Evolutionary conservation across 2,113 vertebrate genomes (phyloP).

Genomic region (Serinus canaria): DNA sequence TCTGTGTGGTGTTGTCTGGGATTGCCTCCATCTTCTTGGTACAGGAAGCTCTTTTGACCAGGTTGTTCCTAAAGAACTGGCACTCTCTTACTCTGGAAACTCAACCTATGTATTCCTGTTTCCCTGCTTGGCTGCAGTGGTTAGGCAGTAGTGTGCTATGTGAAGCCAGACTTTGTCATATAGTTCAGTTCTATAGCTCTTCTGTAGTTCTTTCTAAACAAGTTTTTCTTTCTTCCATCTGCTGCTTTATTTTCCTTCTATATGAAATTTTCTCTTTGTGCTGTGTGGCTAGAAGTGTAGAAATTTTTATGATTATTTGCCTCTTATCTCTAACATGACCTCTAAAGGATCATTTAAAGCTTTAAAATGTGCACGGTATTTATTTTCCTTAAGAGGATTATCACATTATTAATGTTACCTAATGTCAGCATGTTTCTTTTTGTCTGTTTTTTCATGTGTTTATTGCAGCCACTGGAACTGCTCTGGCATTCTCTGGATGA

Average conservation of each 20-base stretch:
- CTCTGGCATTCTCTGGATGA: constrained; percentile 98
- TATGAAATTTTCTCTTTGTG: neutral
- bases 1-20: neutral
- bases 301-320: neutral
- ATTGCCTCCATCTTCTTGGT: neutral
- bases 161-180: neutral
- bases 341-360: neutral
- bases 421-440: neutral
- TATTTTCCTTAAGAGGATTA: neutral
- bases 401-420: neutral
- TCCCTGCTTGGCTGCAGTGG: neutral
- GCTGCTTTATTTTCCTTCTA: neutral
- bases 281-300: neutral
- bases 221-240: neutral
- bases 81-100: neutral
- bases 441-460: constrained; percentile 3
- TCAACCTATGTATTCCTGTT: neutral
- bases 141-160: neutral
- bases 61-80: neutral
- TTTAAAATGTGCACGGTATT: neutral
- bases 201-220: neutral
- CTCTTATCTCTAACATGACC: neutral
- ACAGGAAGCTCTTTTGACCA: neutral
- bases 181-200: neutral
- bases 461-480: constrained; percentile 88